Evolutionary conservation across 2,797 vertebrate species (phyloP), one percentile per base, ranked within the genome.

Genomic region (Oceanodroma leucorhoa): DNA sequence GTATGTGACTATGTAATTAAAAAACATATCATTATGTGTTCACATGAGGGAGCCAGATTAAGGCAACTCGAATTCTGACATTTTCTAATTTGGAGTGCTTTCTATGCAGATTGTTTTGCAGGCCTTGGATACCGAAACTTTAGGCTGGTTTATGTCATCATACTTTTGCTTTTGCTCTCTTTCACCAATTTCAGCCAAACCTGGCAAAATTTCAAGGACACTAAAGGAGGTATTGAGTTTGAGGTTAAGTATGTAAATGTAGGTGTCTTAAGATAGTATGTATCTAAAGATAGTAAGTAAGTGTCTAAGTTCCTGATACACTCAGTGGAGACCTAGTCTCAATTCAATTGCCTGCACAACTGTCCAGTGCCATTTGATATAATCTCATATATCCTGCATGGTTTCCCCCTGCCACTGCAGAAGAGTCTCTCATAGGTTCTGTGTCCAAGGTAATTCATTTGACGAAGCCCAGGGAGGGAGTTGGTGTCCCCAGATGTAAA

Each of bases 1-100:
- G 24, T 21, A 53, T 40, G 40, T 26, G 64, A 91, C 45, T 87
- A 3, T 55, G 51, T 87, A 89, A 94, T 94, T 95, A 92, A 95
- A 95, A 92, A 90, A 90, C 53, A 48, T 53, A 77, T 77, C 43
- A 77, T 80, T 91, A 73, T 69, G 14, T 73, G 40, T 83, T 95
- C 71, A 62, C 29, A 73, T 19, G 30, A 90, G 60, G 55, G 67
- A 95, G 43, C 32, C 21, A 82, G 51, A 92, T 81, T 91, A 92
- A 82, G 69, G 60, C 26, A 83, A 69, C 34, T 64, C 0, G 0
- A 75, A 87, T 93, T 87, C 45, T 89, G 71, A 53, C 21, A 53
- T 87, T 89, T 89, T 84, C 65, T 81, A 21, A 53, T 77, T 88
- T 43, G 53, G 32, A 41, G 20, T 51, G 22, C 4, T 83, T 73